These are phyloP conservation scores for Ceratina calcarata DNA, from an alignment of 1,140 invertebrate genomes.

Conservation along the genomic window DNA sequence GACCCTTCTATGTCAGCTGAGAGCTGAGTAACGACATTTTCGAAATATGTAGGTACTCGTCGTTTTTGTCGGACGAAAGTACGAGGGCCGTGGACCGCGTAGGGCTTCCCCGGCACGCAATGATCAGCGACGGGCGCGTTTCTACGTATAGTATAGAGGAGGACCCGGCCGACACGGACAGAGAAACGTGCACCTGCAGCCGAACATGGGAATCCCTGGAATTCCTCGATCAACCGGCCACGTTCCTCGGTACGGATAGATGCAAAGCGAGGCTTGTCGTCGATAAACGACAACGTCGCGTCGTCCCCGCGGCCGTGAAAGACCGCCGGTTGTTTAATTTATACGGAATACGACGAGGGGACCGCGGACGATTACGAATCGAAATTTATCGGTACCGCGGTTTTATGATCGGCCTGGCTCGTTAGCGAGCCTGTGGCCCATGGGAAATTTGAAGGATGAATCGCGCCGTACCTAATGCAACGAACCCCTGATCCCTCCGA, in stretches of 20 bases:
- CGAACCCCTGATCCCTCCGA: neutral
- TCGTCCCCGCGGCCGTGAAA: slow-evolving; percentile 32
- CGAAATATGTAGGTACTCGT: slow-evolving; percentile 56
- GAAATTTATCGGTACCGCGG: slow-evolving; percentile 33
- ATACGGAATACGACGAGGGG: slow-evolving; percentile 25
- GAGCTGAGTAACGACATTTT: slow-evolving; percentile 62
- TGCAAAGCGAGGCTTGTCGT: slow-evolving; percentile 61
- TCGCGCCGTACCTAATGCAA: neutral
- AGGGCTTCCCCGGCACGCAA: slow-evolving; percentile 44
- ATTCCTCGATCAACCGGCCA: slow-evolving; percentile 56
- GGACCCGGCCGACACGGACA: slow-evolving; percentile 14
- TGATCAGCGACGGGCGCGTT: slow-evolving; percentile 26
- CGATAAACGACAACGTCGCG: slow-evolving; percentile 49
- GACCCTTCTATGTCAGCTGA: slow-evolving; percentile 13
- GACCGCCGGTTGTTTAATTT: slow-evolving; percentile 42
- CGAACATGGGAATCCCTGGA: slow-evolving; percentile 61
- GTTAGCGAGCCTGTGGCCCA: neutral
- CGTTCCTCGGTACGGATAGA: slow-evolving; percentile 56
- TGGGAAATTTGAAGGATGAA: slow-evolving; percentile 11
- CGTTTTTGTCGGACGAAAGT: slow-evolving; percentile 29
- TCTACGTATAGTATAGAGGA: slow-evolving; percentile 21
- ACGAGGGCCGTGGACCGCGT: slow-evolving; percentile 27
- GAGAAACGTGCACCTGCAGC: slow-evolving; percentile 50
- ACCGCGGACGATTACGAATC: slow-evolving; percentile 20
- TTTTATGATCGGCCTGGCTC: slow-evolving; percentile 32